Evolutionary conservation across 2,113 vertebrate species (phyloP).

Genomic region (Psilopogon haemacephalus): DNA sequence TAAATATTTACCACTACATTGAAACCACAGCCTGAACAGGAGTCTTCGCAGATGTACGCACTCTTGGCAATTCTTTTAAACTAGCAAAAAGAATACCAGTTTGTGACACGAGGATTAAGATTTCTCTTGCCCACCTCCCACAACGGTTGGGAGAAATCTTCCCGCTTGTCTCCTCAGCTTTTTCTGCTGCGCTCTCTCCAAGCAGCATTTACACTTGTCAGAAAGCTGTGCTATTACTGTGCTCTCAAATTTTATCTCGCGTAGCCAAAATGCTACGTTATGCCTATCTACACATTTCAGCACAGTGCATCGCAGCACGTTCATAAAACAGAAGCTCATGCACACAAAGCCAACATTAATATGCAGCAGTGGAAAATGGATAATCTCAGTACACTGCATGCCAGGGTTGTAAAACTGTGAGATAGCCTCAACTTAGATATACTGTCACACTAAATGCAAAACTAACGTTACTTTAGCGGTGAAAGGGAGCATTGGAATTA

Average conservation of each 20-base stretch:
- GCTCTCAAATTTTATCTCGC: conserved; percentile 68
- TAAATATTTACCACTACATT: conserved; percentile 16
- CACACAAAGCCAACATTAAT: conserved; percentile 61
- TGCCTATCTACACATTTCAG: conserved; percentile 43
- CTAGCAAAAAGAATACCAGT: neutral
- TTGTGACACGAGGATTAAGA: conserved; percentile 11
- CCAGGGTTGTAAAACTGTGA: conserved; percentile 40
- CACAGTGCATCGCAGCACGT: conserved; percentile 8
- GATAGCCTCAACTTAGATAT: conserved; percentile 47
- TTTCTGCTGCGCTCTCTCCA: conserved; percentile 10
- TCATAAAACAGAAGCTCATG: conserved; percentile 62
- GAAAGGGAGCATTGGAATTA: conserved; percentile 11
- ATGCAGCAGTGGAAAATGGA: conserved; percentile 50
- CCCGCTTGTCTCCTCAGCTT: neutral
- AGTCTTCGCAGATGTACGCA: neutral
- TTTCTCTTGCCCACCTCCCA: neutral
- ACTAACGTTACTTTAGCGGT: conserved; percentile 45
- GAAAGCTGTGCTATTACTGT: conserved; percentile 26
- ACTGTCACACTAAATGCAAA: conserved; percentile 63
- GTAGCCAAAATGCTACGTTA: conserved; percentile 63
- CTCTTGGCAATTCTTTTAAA: neutral
- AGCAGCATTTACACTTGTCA: conserved; percentile 45
- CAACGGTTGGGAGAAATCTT: neutral
- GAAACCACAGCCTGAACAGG: neutral
- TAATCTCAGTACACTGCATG: conserved; percentile 35